Conservation (phyloP, 2,113 vertebrate genomes). For the Azemiops feae region DNA sequence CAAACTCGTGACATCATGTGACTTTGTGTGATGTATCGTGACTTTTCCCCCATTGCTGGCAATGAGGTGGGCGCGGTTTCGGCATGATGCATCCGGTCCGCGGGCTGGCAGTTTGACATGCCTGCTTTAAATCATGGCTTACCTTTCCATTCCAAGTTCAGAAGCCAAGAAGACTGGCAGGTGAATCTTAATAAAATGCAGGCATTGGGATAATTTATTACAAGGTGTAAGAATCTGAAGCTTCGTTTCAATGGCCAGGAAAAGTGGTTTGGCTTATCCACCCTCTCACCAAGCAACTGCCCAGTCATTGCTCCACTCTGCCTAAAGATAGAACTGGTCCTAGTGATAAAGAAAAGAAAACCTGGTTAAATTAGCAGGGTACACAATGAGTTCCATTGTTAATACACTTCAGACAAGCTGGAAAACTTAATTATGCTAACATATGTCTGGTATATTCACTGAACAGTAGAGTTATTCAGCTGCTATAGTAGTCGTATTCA, state of each 20-base stretch:
- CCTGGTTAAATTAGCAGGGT: background rate
- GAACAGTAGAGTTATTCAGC: background rate
- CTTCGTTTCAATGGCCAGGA: background rate
- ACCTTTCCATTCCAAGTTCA: background rate
- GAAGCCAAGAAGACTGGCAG: background rate
- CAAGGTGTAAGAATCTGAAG: background rate
- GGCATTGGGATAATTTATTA: background rate
- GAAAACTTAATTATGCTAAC: background rate
- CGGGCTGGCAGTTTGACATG: too few species aligned
- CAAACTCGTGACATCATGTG: too few species aligned
- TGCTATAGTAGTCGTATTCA: background rate
- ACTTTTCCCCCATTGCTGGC: too few species aligned
- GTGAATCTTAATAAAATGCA: background rate
- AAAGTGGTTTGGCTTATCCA: background rate
- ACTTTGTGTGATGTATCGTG: too few species aligned
- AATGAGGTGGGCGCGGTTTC: too few species aligned
- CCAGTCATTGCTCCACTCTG: background rate
- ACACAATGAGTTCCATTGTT: background rate
- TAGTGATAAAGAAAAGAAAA: background rate
- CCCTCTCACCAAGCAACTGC: background rate
- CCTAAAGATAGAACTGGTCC: background rate
- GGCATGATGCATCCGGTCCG: too few species aligned
- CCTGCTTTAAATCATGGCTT: background rate
- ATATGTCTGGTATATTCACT: background rate
- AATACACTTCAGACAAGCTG: background rate